Evolutionary conservation across 2,888 invertebrate species (phyloP).

Genomic region (Pachymerium ferrugineum): DNA sequence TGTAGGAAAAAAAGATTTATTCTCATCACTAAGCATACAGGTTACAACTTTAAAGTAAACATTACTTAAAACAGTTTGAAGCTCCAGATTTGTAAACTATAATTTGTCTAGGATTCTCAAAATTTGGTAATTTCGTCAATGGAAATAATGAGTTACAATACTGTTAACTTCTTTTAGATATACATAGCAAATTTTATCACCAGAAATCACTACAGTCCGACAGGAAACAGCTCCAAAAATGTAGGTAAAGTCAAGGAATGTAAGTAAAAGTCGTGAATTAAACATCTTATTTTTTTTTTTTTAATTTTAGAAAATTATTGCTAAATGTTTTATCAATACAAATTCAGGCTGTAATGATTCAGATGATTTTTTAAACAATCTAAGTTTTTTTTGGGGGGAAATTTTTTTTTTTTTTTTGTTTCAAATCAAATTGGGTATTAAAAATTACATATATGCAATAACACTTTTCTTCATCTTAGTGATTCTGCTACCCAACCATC

Average conservation of each 20-base stretch:
- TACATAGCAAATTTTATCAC: neutral
- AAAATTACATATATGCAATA: neutral
- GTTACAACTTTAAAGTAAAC: neutral
- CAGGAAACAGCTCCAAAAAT: neutral
- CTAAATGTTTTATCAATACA: neutral
- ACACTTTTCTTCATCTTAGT: neutral
- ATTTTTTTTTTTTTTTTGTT: constrained; percentile 23
- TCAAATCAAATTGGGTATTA: too few relatives aligned
- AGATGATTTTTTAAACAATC: neutral
- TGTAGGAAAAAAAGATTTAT: neutral
- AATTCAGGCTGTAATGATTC: neutral
- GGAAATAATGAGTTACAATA: neutral
- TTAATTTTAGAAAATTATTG: neutral
- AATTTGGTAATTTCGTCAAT: neutral
- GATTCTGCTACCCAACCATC: neutral
- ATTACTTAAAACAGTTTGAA: neutral
- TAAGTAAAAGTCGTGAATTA: neutral
- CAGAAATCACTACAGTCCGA: neutral
- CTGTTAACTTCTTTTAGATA: neutral
- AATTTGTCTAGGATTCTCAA: neutral
- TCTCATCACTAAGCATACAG: neutral
- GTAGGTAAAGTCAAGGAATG: neutral
- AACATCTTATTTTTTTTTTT: neutral
- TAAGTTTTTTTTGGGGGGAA: neutral
- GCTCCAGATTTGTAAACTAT: neutral